Conservation (phyloP, 2,113 vertebrate species). For the Steatornis caripensis region DNA sequence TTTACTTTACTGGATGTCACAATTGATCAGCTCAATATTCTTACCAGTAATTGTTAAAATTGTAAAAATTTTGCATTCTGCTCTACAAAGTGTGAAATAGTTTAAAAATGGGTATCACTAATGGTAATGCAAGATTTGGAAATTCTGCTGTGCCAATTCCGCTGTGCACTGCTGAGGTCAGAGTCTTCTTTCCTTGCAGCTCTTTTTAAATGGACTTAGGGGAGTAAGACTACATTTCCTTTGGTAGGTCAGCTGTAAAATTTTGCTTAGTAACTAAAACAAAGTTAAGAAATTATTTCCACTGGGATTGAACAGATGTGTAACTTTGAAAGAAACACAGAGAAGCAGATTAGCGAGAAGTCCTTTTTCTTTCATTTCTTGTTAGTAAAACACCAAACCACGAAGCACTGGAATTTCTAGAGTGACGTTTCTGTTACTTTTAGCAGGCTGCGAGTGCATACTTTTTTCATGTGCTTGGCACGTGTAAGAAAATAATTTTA, state of each 20-base stretch:
- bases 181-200: neutral
- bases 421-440: neutral
- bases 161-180: neutral
- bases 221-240: neutral
- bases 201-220: neutral
- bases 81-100: neutral
- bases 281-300: slow-evolving; percentile 29
- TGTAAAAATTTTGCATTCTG: neutral
- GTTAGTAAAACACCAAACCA: neutral
- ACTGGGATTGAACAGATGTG: neutral
- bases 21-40: neutral
- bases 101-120: neutral
- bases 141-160: neutral
- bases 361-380: neutral
- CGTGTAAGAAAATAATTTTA: neutral
- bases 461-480: neutral
- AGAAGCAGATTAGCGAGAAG: neutral
- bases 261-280: slow-evolving; percentile 22
- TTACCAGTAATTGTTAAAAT: neutral
- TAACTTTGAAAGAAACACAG: neutral
- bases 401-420: neutral
- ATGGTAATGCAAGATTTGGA: neutral
- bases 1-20: neutral
- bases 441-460: neutral
- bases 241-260: slow-evolving; percentile 8